These are phyloP conservation scores for Ryuthela nishihirai DNA, from an alignment of 2,888 invertebrate genomes.

Conservation along the genomic window DNA sequence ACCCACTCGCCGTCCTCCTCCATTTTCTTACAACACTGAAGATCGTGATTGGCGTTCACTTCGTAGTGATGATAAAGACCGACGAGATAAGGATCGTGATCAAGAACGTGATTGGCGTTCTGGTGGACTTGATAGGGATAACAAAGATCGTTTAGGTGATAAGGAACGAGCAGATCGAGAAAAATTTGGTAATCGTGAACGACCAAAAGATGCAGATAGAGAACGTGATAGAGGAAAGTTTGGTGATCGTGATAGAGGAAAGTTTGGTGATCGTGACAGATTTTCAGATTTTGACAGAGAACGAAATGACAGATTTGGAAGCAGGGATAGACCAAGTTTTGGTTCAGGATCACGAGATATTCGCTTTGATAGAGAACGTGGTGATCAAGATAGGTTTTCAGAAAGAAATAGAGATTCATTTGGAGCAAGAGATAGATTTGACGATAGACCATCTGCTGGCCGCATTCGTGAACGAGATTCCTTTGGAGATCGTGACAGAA, in stretches of 20 bases:
- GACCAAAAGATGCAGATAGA: not conserved
- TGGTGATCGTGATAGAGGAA: not conserved
- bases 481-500: not conserved
- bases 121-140: conserved; percentile 13
- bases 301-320: conserved; percentile 1
- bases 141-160: conserved; percentile 6
- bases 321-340: too few species aligned
- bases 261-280: not conserved
- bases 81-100: conserved; percentile 3
- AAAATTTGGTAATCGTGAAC: not conserved
- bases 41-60: conserved; percentile 6
- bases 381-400: not conserved
- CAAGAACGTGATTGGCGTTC: conserved; percentile 17
- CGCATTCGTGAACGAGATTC: not conserved
- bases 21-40: not conserved
- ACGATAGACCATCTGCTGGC: not conserved
- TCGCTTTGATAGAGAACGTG: not conserved
- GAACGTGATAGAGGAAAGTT: not conserved
- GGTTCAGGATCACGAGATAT: not conserved
- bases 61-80: not conserved
- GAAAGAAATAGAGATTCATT: not conserved
- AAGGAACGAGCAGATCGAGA: not conserved
- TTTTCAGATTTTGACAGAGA: not conserved
- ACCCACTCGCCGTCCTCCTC: not conserved
- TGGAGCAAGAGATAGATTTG: not conserved